Percentiles rank a stretch among this genome's conserved stretches.
Conservation (phyloP, 2,888 invertebrate genomes). For the Beris morrisii region DNA sequence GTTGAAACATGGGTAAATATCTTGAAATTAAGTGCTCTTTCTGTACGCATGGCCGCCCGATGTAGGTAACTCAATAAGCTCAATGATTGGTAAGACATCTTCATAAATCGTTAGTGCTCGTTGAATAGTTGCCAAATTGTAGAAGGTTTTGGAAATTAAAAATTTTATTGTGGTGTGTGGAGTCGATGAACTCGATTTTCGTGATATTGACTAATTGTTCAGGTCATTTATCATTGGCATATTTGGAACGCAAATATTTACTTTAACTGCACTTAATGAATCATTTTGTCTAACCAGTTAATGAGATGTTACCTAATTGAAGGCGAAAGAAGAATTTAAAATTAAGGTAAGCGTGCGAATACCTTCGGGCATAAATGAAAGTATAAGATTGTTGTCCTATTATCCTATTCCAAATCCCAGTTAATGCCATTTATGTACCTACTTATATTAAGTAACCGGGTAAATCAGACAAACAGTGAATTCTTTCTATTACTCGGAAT, state of each 20-base stretch:
- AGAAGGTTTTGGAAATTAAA: conserved; percentile 14
- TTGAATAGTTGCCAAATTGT: conserved; percentile 14
- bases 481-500: no score
- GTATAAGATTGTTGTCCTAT: no score
- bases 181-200: conserved; percentile 21
- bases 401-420: no score
- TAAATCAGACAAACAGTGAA: no score
- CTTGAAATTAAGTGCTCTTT: conserved; percentile 31
- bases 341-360: no score
- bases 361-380: no score
- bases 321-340: no score
- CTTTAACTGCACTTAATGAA: conserved; percentile 1
- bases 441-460: no score
- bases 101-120: conserved; percentile 9
- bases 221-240: conserved; percentile 25
- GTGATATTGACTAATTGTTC: conserved; percentile 17
- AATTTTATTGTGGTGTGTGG: neutral
- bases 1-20: conserved; percentile 31
- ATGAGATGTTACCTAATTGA: no score
- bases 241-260: conserved; percentile 1
- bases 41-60: conserved; percentile 8
- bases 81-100: conserved; percentile 24
- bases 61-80: conserved; percentile 13
- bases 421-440: no score
- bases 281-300: no score